Base-by-base conservation (phyloP, 1,140 invertebrate genomes). In the Drosophila lacteicornis region DNA sequence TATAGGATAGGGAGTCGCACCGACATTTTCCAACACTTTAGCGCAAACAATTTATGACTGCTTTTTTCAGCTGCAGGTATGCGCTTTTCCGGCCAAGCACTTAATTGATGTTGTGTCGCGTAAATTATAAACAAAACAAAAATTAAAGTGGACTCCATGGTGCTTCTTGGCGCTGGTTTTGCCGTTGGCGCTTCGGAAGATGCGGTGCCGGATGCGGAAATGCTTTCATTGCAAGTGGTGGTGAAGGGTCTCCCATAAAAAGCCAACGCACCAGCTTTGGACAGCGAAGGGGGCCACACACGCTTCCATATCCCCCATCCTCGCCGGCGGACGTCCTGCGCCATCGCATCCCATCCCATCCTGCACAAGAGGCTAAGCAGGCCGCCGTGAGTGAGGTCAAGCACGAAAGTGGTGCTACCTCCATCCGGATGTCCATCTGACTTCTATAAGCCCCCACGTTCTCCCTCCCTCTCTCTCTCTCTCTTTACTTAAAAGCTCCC, bases 81-180 rank as follows among this genome's bases (percentile, higher is more conserved):
- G 82, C 86, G 86, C 82, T 86, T 81, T 90, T 90, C 85, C 85
- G 82, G 79, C 86, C 85, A 91, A 90, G 85, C 75, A 90, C 81
- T 90, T 90, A 90, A 90, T 90, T 90, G 85, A 90, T 90, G 85
- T 90, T 90, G 85, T 91, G 85, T 82, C 86, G 85, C 85, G 85
- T 90, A 90, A 90, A 90, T 91, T 91, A 90, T 90, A 91, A 90
- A 91, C 85, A 90, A 88, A 88, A 86, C 85, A 91, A 91, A 90
- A 85, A 90, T 90, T 90, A 90, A 90, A 90, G 86, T 90, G 86
- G 85, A 91, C 79, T 91, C 69, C 60, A 63, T 33, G 65, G 56
- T 59, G 59, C 57, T 57, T 55, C 69, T 74, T 80, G 68, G 59
- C 69, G 55, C 45, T 61, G 57, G 38, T 45, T 56, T 49, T 50